phyloP scores from a whole-genome alignment of 2,888 invertebrate species.

The Lasioglossum vierecki region DNA sequence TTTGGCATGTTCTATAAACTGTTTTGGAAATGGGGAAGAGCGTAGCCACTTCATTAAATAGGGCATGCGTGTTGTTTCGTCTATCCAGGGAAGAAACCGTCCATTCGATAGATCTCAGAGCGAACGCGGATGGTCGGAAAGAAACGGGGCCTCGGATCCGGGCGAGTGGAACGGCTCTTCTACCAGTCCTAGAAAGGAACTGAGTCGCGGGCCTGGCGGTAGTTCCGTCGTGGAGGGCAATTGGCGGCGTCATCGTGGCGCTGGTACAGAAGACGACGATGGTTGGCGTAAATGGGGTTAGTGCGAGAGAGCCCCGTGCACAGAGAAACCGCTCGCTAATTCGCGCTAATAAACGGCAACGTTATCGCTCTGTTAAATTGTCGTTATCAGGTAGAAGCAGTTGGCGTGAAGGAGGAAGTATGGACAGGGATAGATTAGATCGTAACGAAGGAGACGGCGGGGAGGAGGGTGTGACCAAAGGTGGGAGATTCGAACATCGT shows the following conservation, averaged over 20 bases:
- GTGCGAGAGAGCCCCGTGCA: slow-evolving; percentile 36
- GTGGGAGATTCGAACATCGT: slow-evolving; percentile 81
- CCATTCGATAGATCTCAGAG: slow-evolving; percentile 83
- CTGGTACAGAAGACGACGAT: slow-evolving; percentile 85
- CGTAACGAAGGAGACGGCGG: slow-evolving; percentile 76
- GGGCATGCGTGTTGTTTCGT: slow-evolving; percentile 26
- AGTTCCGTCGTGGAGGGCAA: slow-evolving; percentile 83
- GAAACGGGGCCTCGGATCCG: slow-evolving; percentile 85
- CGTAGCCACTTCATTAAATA: background rate
- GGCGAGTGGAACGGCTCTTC: slow-evolving; percentile 85
- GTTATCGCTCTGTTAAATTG: background rate
- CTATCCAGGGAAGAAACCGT: slow-evolving; percentile 77
- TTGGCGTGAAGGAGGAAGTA: slow-evolving; percentile 84
- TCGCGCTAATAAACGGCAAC: background rate
- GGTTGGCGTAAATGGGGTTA: slow-evolving; percentile 87
- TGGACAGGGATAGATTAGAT: slow-evolving; percentile 79
- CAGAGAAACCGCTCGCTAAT: background rate
- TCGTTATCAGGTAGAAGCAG: slow-evolving; percentile 78
- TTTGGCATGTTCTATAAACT: background rate
- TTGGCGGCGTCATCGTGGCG: slow-evolving; percentile 85
- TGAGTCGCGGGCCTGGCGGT: slow-evolving; percentile 82
- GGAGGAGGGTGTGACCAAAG: slow-evolving; percentile 73
- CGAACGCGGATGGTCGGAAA: slow-evolving; percentile 85
- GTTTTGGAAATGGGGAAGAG: background rate
- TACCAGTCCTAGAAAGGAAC: slow-evolving; percentile 86